Evolutionary conservation across 2,113 vertebrate species (phyloP).

Genomic region (Tachycineta bicolor): DNA sequence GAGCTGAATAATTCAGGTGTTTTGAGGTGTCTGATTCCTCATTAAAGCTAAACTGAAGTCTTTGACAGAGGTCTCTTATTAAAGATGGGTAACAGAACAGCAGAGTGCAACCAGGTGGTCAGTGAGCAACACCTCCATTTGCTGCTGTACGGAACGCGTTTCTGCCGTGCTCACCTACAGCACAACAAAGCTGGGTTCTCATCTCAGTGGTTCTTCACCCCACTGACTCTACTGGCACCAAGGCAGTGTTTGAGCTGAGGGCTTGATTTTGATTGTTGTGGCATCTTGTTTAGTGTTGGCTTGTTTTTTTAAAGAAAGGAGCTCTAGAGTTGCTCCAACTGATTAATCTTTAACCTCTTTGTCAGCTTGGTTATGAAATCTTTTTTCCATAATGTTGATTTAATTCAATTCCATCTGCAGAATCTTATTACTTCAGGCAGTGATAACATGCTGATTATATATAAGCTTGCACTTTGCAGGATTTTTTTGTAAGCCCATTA

Average conservation of each 20-base stretch:
- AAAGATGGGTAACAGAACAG: neutral
- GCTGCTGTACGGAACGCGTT: neutral
- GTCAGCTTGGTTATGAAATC: neutral
- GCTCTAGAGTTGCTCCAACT: neutral
- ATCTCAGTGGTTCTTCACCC: neutral
- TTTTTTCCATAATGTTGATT: neutral
- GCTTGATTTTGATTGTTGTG: neutral
- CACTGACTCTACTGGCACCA: neutral
- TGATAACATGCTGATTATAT: neutral
- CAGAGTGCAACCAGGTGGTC: neutral
- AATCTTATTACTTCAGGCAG: neutral
- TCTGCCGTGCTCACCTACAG: neutral
- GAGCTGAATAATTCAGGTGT: conserved; percentile 49
- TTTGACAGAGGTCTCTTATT: neutral
- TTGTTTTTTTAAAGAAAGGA: neutral
- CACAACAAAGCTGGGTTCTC: neutral
- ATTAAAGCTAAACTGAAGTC: neutral
- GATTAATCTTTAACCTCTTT: neutral
- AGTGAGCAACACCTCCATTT: neutral
- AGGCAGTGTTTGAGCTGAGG: neutral
- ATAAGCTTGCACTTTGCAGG: neutral
- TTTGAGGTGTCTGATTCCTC: conserved; percentile 40
- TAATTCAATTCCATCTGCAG: neutral
- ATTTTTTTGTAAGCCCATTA: neutral
- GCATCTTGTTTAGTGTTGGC: neutral